Base-by-base conservation (phyloP, 2,113 vertebrate genomes). In the Datnioides undecimradiatus region DNA sequence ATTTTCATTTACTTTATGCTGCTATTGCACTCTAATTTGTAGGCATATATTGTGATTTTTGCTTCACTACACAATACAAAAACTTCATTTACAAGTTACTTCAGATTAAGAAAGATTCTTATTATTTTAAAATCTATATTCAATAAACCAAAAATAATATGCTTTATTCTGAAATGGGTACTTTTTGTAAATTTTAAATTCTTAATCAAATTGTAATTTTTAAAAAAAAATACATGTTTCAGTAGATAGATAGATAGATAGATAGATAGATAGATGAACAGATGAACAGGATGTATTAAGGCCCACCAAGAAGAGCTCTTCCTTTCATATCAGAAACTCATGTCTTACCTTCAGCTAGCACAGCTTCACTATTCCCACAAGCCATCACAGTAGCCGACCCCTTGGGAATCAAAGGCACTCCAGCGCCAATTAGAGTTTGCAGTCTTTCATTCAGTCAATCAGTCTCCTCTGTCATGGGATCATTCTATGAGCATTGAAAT, bases 311-410 rank as follows among this genome's bases (percentile, higher is more conserved):
- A 57, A 54, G 43, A 0, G 59, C 12, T 58, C 54, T 36, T 52
- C 4, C 12, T 21, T 14, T 52, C 12, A 48, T 63, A 66, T 58
- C 16, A 57, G 27, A 80, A 82, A 82, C 80, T 70, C 13, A 38
- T 21, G 54, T 62, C 70, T 27, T 33, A 29, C 23, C 59, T 21
- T 57, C 14, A 17, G 4, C 60, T 13, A 19, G 34, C 57, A 68
- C n/a, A 62, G 31, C 60, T 67, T 49, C 0, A 29, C 1, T 79
- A 41, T 62, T 88, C 23, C n/a, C 66, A 13, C n/a, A 29, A 66
- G 27, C 36, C 41, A 40, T 80, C 59, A 80, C 12, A 64, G 16
- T 8, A 16, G 27, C 17, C 12, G 36, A 12, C 31, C 36, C 59
- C 58, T 8, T 27, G 54, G 73, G 68, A 81, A 36, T 73, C 6